Evolutionary conservation across 2,113 vertebrate species (phyloP).

Genomic region (Lamprotornis superbus): DNA sequence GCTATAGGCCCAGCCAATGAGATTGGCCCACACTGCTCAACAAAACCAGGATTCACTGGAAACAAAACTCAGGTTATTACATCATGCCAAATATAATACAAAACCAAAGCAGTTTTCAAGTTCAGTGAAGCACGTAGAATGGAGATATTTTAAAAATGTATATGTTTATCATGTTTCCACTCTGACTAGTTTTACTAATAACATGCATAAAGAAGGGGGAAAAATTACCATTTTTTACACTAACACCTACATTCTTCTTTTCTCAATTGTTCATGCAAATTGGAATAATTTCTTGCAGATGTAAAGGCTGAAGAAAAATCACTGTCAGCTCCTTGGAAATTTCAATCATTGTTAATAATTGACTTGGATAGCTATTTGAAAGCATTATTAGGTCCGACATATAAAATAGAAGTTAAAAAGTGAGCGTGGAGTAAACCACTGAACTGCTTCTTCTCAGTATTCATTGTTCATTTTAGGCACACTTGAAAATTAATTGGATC

Average conservation of each 20-base stretch:
- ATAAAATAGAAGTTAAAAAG: conserved; percentile 13
- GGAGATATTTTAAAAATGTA: background rate
- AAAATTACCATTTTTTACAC: background rate
- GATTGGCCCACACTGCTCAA: background rate
- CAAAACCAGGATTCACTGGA: background rate
- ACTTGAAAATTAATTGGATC: conserved; percentile 69
- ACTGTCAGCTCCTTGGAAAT: background rate
- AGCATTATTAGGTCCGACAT: conserved; percentile 24
- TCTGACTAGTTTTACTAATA: background rate
- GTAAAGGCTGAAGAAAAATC: background rate
- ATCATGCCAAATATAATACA: background rate
- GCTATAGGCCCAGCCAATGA: background rate
- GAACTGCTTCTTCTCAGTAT: background rate
- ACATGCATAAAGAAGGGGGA: background rate
- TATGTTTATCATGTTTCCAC: background rate
- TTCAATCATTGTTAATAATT: conserved; percentile 1
- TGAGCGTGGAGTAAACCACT: background rate
- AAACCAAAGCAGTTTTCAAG: background rate
- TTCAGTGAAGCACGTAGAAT: background rate
- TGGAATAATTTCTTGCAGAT: background rate
- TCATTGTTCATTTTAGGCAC: conserved; percentile 60
- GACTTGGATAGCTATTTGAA: conserved; percentile 29
- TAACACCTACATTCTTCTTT: background rate
- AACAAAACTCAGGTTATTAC: background rate
- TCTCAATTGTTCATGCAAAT: background rate